Evolutionary conservation across 2,113 vertebrate genomes (phyloP), one percentile per base, ranked within the genome.

Genomic region (Alces alces): DNA sequence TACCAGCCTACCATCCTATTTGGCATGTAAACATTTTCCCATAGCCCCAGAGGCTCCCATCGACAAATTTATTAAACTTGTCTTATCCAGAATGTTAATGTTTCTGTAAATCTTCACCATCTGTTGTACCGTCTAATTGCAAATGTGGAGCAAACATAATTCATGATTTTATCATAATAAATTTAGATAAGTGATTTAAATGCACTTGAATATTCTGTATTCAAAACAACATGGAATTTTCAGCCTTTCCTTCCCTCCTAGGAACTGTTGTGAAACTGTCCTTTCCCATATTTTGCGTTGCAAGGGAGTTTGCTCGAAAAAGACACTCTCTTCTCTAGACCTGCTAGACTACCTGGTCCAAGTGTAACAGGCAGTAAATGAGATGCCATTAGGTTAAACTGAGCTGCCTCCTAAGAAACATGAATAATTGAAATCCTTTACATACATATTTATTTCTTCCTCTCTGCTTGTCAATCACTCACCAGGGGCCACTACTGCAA

Each of bases 71-170:
- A 98, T 98, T 98, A 98, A 96, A 97, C 27, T 83, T 98, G 86
- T 96, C 96, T 97, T 97, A 97, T 98, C 98, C 97, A 96, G 98
- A 93, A 98, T 95, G 93, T 96, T 97, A 97, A 98, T 91, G 89
- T 95, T 97, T 98, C 96, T 96, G 88, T 98, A 99, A 98, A 98
- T 97, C 97, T 97, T 97, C 91, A 90, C 98, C 98, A 99, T 98
- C 98, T 98, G 98, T 95, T 98, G 97, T 96, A 86, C 89, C 90
- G 57, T 94, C 94, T 98, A 97, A 98, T 96, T 96, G 95, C 97
- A 97, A 98, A 97, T 97, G 96, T 92, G 90, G 96, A 91, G 84
- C 50, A 93, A 97, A 97, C 92, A 55, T 97, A 97, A 98, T 98
- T 98, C 97, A 87, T 97, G 88, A 54, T 50, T 96, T 97, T 50